phyloP scores from a whole-genome alignment of 2,888 invertebrate genomes.

The Penaeus monodon region DNA sequence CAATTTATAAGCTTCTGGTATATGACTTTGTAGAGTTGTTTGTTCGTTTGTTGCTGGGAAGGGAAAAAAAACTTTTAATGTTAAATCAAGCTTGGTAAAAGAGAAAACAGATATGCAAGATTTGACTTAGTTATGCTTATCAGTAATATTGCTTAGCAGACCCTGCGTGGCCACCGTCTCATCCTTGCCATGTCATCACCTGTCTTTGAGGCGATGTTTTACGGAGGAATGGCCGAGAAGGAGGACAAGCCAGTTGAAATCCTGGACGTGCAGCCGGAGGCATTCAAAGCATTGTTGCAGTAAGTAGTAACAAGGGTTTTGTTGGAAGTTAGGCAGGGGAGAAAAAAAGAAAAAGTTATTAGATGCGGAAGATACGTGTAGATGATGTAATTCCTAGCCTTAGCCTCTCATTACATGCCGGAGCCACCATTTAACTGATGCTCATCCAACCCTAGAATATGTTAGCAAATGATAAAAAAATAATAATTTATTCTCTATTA shows the following conservation, averaged over 20 bases:
- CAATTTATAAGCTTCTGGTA: background rate
- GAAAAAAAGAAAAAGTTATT: too few species aligned
- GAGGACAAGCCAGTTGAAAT: slow-evolving; percentile 80
- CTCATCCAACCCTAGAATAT: too few species aligned
- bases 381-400: too few species aligned
- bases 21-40: background rate
- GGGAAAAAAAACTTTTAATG: too few species aligned
- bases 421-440: too few species aligned
- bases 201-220: slow-evolving; percentile 91
- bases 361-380: too few species aligned
- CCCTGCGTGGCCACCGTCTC: slow-evolving; percentile 82
- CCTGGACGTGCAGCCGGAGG: slow-evolving; percentile 87
- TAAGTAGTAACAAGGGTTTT: slow-evolving; percentile 70
- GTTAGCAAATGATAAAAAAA: too few species aligned
- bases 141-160: slow-evolving; percentile 69
- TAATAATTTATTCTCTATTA: too few species aligned
- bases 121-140: slow-evolving; percentile 7
- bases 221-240: slow-evolving; percentile 85
- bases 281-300: slow-evolving; percentile 85
- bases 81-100: too few species aligned
- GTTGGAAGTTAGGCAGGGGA: too few species aligned
- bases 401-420: too few species aligned
- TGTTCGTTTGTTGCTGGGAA: too few species aligned
- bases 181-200: slow-evolving; percentile 88
- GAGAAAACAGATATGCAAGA: background rate